Evolutionary conservation across 2,113 vertebrate species (phyloP), one percentile per base, ranked within the genome.

Genomic region (Psilopogon haemacephalus): DNA sequence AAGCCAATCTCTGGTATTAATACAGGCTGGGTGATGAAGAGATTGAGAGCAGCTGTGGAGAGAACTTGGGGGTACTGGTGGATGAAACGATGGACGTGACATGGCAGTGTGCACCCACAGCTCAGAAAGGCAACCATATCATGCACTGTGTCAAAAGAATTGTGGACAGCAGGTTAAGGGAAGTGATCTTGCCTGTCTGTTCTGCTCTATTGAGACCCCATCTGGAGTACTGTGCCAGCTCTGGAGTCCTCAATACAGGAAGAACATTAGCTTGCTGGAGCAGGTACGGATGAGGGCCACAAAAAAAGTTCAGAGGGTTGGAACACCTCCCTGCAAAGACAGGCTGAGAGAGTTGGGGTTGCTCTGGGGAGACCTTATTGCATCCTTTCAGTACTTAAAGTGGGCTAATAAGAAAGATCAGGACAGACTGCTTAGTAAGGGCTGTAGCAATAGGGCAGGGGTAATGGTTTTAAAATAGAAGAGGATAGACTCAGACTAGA

Each of bases 351-450:
- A 19, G 18, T 6, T 83, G 26, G 12, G 9, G 3, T 24, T 19
- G 6, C 18, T 65, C 3, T 0, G 0, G 20, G 10, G 30, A 52
- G 35, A 52, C 16, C 4, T 73, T 35, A 5, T 4, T 26, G 50
- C 0, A 0, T 26, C 35, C 59, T 65, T 72, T 21, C 42, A 12
- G 1, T 26, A 35, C 16, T 50, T 42, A 15, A 42, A 52, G 18
- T 19, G 17, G 3, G 8, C 14, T 38, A 30, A 20, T 18, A 37
- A 8, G 23, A 60, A 44, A 60, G 30, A 27, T 9, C 13, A 14
- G 14, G 20, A 64, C 8, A 40, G 11, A 17, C 5, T 35, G 40
- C 67, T 80, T 35, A 48, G 6, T 5, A 75, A 40, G 13, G 11
- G 10, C 32, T 73, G 14, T 23, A 9, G 17, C 4, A 5, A 13